Base-by-base conservation (phyloP, 2,888 invertebrate genomes). In the Drosophila neonasuta region DNA sequence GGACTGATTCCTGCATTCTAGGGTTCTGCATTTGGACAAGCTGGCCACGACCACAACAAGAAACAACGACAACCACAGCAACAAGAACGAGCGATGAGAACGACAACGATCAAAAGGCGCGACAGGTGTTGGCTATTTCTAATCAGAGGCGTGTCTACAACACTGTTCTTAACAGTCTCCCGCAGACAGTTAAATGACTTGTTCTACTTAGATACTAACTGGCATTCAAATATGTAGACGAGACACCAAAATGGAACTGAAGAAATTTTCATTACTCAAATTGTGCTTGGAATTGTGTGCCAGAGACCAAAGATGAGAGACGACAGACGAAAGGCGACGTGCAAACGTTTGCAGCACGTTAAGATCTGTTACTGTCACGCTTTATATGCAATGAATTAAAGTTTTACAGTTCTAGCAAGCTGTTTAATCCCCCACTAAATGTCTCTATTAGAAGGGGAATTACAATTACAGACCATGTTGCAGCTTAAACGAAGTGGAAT, bases 111-210 rank as follows among this genome's bases (percentile, higher is more conserved):
- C 80, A 80, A 80, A 74, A 67, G 74, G 44, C 45, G 79, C 81
- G 84, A 79, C 81, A 82, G 81, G 84, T 82, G 81, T 81, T 79
- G 68, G 74, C 71, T 74, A 67, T 72, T 80, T 81, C 81, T 84
- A 84, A 82, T 82, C 81, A 73, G 73, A 84, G 81, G 81, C 81
- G 81, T 84, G 81, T 71, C 79, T 62, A 50, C 39, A 42, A 51
- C 69, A 67, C 64, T 60, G 65, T 74, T 71, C 46, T 74, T 66
- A 66, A 52, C 68, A 58, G 70, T 79, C 77, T 77, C 73, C 82
- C 81, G 79, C 75, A 67, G 81, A 82, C 81, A 84, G 75, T 58
- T 79, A 82, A 82, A 77, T 82, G 79, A 79, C 46, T 30, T 76
- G 81, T 81, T 85, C 81, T 74, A 82, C 85, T 85, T 85, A 80